phyloP scores from a whole-genome alignment of 92 coral and sea anemone genomes.

The Nematostella vectensis region DNA sequence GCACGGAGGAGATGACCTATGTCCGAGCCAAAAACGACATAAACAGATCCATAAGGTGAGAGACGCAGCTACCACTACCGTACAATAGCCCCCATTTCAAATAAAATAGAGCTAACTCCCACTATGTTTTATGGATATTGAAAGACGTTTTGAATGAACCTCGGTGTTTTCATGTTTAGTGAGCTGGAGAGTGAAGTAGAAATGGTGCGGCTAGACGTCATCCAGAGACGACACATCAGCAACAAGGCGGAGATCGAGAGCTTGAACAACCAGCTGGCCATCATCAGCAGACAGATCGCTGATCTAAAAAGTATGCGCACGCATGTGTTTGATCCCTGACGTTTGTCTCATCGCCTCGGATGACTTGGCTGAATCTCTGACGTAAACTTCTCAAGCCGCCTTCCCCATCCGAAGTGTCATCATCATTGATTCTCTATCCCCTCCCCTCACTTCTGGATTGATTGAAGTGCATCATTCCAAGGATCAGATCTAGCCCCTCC shows the following conservation, averaged over 20 bases:
- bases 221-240: conserved; percentile 59
- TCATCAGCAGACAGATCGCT: conserved; percentile 83
- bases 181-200: conserved; percentile 95
- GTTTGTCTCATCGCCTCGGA: too few species aligned
- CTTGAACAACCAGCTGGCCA: conserved; percentile 65
- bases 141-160: neutral
- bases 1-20: conserved; percentile 61
- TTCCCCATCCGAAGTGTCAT: too few species aligned
- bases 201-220: conserved; percentile 84
- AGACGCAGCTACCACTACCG: too few species aligned
- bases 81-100: too few species aligned
- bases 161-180: too few species aligned
- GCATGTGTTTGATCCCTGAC: too few species aligned
- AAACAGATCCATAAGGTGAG: conserved; percentile 69
- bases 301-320: conserved; percentile 85
- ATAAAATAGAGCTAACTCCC: neutral
- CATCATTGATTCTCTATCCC: too few species aligned
- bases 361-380: too few species aligned
- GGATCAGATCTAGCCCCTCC: too few species aligned
- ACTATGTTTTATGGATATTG: neutral
- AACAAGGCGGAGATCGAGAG: conserved; percentile 55
- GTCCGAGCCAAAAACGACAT: conserved; percentile 61
- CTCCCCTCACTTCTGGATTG: too few species aligned
- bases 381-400: too few species aligned
- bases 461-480: too few species aligned